Evolutionary conservation across 2,113 vertebrate genomes (phyloP).

Genomic region (Scomber scombrus): DNA sequence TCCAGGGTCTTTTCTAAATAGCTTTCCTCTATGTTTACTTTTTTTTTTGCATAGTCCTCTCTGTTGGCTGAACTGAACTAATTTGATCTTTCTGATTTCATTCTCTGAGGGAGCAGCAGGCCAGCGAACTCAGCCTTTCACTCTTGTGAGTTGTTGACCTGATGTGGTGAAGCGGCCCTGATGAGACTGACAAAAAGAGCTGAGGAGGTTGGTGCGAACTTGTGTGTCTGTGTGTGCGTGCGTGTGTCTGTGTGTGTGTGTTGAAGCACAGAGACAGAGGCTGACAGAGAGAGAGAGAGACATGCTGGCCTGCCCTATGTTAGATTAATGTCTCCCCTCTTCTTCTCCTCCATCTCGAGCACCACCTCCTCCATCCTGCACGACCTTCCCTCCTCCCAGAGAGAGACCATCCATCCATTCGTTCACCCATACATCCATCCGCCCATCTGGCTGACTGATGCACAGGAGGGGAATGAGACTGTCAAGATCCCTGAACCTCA

Average conservation of each 20-base stretch:
- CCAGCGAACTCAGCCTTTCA: conserved; percentile 1
- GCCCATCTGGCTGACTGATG: conserved; percentile 80
- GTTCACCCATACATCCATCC: conserved; percentile 71
- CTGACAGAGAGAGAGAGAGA: conserved; percentile 41
- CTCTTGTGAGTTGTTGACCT: conserved; percentile 47
- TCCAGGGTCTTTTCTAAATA: background rate
- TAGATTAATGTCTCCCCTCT: conserved; percentile 78
- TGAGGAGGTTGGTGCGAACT: background rate
- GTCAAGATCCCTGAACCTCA: conserved; percentile 80
- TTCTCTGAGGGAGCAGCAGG: conserved; percentile 7
- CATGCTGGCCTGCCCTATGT: conserved; percentile 62
- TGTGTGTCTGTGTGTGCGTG: background rate
- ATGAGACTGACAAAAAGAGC: conserved; percentile 15
- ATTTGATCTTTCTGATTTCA: conserved; percentile 47
- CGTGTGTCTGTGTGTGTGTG: background rate
- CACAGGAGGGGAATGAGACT: conserved; percentile 77
- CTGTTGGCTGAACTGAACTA: conserved; percentile 5
- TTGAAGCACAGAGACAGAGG: conserved; percentile 24
- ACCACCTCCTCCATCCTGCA: conserved; percentile 66
- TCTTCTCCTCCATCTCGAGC: conserved; percentile 72
- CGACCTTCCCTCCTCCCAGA: conserved; percentile 78
- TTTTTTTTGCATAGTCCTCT: background rate
- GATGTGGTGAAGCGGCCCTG: conserved; percentile 10
- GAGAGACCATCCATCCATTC: conserved; percentile 77
- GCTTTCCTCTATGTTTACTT: background rate